A percentile compares a stretch with the other conserved stretches of the same genome.
Conservation (phyloP, 1,140 invertebrate species). For the Drosophila suzukii region DNA sequence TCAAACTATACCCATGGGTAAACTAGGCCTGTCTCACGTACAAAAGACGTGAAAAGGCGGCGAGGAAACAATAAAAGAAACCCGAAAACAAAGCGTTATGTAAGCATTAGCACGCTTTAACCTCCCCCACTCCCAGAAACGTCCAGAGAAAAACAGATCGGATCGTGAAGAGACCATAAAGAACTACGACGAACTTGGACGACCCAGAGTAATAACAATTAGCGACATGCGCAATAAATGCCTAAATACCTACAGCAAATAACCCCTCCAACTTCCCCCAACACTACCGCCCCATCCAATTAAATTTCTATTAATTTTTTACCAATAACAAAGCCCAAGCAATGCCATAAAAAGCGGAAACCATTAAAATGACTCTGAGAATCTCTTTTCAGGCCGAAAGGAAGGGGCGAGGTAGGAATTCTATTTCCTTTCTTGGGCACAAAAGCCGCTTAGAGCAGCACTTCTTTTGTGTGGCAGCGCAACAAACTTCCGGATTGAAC, state of each 20-base stretch:
- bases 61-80: constrained; percentile 19
- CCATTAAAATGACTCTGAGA: constrained; percentile 73
- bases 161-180: constrained; percentile 69
- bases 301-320: constrained; percentile 79
- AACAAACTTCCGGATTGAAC: constrained; percentile 71
- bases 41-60: constrained; percentile 23
- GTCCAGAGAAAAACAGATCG: constrained; percentile 35
- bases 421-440: constrained; percentile 76
- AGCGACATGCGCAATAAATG: constrained; percentile 72
- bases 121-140: constrained; percentile 20
- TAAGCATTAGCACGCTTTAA: constrained; percentile 75
- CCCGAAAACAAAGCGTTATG: constrained; percentile 59
- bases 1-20: background rate
- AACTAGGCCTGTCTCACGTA: constrained; percentile 37
- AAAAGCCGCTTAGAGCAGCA: constrained; percentile 71
- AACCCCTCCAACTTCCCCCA: constrained; percentile 14
- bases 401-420: constrained; percentile 42
- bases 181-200: constrained; percentile 21
- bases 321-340: constrained; percentile 52
- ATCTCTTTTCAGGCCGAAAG: constrained; percentile 22
- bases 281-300: constrained; percentile 43
- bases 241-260: constrained; percentile 34
- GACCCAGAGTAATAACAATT: constrained; percentile 32
- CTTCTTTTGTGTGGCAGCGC: constrained; percentile 58
- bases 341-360: constrained; percentile 75